Percentiles rank a stretch among this genome's conserved stretches.
Evolutionary conservation across 2,888 invertebrate species (phyloP).

Genomic region (Ochropleura plecta): DNA sequence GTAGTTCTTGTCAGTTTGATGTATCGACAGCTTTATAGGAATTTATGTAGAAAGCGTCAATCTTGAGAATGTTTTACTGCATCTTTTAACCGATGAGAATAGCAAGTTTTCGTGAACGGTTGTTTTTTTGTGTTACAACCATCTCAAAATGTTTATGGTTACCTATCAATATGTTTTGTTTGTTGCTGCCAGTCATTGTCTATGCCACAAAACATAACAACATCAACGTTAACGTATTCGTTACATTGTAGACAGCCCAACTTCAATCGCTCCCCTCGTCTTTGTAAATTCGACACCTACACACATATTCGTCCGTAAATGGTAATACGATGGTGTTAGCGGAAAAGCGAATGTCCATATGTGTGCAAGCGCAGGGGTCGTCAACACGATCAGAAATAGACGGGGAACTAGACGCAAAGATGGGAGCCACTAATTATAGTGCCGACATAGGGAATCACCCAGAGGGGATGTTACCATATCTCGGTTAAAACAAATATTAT

Average conservation of each 20-base stretch:
- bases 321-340: slow-evolving; percentile 69
- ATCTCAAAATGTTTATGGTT: neutral
- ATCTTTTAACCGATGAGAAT: slow-evolving; percentile 6
- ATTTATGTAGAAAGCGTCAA: slow-evolving; percentile 23
- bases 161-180: neutral
- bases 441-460: slow-evolving; percentile 66
- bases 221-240: neutral
- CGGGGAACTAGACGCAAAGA: slow-evolving; percentile 73
- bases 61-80: slow-evolving; percentile 5
- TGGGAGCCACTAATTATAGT: slow-evolving; percentile 77
- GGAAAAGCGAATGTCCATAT: slow-evolving; percentile 74
- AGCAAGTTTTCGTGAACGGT: neutral
- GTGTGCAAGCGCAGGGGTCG: slow-evolving; percentile 77
- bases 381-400: slow-evolving; percentile 84
- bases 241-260: slow-evolving; percentile 8
- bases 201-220: neutral
- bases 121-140: neutral
- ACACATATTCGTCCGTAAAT: slow-evolving; percentile 65
- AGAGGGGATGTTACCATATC: slow-evolving; percentile 62
- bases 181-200: neutral
- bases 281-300: slow-evolving; percentile 64
- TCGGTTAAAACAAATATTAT: slow-evolving; percentile 61
- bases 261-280: slow-evolving; percentile 47
- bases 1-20: slow-evolving; percentile 74
- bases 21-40: slow-evolving; percentile 68